These are phyloP conservation scores for Hypotaenidia okinawae DNA, from an alignment of 2,797 vertebrate species.

Conservation along the genomic window DNA sequence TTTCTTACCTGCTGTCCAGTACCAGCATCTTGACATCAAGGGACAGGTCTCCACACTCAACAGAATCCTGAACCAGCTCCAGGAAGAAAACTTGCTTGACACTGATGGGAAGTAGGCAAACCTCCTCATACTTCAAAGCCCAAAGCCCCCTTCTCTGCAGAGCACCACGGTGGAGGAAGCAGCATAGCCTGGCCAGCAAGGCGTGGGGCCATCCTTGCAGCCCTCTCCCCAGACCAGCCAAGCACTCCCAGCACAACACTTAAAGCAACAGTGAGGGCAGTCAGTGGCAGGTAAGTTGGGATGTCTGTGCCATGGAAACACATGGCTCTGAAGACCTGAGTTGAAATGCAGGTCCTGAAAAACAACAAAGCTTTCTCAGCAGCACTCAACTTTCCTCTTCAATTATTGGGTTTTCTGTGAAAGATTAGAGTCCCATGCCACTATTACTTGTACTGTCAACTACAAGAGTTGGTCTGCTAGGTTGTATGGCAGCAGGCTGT, in stretches of 20 bases:
- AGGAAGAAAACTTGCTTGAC: neutral
- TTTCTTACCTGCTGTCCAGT: neutral
- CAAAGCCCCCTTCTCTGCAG: neutral
- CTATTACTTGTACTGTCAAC: neutral
- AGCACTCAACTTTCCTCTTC: neutral
- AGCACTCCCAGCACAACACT: neutral
- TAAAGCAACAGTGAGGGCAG: neutral
- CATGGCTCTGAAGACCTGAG: neutral
- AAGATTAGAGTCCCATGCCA: neutral
- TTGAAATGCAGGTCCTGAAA: neutral
- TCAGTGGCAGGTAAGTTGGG: neutral
- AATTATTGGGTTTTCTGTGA: neutral
- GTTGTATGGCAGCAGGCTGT: neutral
- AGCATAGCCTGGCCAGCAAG: rapidly evolving
- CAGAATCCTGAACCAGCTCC: neutral
- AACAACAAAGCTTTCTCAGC: neutral
- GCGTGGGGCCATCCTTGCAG: neutral
- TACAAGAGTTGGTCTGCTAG: neutral
- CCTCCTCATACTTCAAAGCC: neutral
- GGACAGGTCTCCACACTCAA: rapidly evolving
- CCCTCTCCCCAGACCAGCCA: neutral
- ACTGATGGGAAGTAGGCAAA: neutral
- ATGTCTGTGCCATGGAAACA: neutral
- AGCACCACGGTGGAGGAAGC: neutral
- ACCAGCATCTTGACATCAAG: neutral